Evolutionary conservation across 2,113 vertebrate genomes (phyloP).

Genomic region (Erpornis zantholeuca): DNA sequence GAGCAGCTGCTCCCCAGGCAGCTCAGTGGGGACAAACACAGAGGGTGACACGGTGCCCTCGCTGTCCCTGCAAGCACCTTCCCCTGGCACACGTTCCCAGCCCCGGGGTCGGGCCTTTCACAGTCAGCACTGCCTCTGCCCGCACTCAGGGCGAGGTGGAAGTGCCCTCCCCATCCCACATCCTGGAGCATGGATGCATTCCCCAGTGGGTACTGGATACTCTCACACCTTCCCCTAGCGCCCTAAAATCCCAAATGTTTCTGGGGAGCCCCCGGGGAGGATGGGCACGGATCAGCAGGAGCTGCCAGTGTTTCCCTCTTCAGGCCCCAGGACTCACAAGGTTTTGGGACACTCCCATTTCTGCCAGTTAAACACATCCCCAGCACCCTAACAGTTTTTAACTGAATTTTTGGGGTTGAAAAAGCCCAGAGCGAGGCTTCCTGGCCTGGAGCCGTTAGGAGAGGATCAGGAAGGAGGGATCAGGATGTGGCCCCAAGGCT

Average conservation of each 20-base stretch:
- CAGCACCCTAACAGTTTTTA: rapidly evolving
- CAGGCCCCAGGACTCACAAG: neutral
- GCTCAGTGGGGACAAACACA: neutral
- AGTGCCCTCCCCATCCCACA: neutral
- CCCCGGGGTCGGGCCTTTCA: rapidly evolving
- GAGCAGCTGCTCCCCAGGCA: neutral
- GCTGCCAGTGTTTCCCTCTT: neutral
- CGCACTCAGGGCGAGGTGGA: neutral
- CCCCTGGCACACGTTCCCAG: rapidly evolving
- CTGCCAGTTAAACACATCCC: neutral
- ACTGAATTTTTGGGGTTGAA: neutral
- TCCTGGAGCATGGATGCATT: rapidly evolving
- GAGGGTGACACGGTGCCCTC: rapidly evolving
- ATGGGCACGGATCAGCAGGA: neutral
- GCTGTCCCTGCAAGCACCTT: neutral
- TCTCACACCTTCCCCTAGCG: rapidly evolving
- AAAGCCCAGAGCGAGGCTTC: neutral
- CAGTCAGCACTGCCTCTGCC: neutral
- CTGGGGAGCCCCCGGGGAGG: rapidly evolving
- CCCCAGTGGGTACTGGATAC: rapidly evolving
- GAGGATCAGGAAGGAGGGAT: neutral
- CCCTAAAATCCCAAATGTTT: neutral
- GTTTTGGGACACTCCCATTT: rapidly evolving
- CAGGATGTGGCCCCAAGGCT: neutral
- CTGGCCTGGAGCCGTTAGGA: neutral